Conservation (phyloP, 2,113 vertebrate genomes). For the Channa maculata region DNA sequence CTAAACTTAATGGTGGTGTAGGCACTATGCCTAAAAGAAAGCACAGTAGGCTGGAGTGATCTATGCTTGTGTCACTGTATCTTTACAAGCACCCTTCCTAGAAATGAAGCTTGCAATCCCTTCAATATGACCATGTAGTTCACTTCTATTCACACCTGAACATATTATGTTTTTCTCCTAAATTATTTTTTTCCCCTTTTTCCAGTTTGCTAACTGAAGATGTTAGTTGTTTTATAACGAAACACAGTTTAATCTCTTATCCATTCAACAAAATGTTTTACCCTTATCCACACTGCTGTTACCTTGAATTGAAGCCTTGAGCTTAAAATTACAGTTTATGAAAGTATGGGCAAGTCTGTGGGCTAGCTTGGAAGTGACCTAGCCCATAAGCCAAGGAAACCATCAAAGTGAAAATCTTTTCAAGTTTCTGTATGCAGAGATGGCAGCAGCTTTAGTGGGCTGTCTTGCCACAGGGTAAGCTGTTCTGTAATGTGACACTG, state of each 20-base stretch:
- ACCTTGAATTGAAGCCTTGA: slow-evolving; percentile 49
- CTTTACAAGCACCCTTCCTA: slow-evolving; percentile 44
- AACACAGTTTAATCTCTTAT: slow-evolving; percentile 5
- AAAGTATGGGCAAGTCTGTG: not conserved
- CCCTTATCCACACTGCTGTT: slow-evolving; percentile 42
- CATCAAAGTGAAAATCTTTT: slow-evolving; percentile 52
- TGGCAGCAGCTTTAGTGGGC: slow-evolving; percentile 25
- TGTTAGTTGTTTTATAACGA: slow-evolving; percentile 46
- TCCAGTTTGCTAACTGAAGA: slow-evolving; percentile 41
- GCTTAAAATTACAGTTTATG: slow-evolving; percentile 20
- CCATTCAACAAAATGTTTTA: slow-evolving; percentile 48
- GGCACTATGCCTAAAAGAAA: slow-evolving; percentile 59
- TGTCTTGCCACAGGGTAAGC: slow-evolving; percentile 35
- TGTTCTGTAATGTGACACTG: slow-evolving; percentile 41
- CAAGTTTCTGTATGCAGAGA: not conserved
- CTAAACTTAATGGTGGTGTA: slow-evolving; percentile 47
- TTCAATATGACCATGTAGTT: too few species aligned
- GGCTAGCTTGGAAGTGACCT: slow-evolving; percentile 40
- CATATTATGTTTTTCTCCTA: too few species aligned
- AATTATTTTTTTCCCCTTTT: slow-evolving; percentile 21
- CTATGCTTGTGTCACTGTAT: slow-evolving; percentile 72
- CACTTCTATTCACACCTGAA: too few species aligned
- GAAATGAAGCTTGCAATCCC: slow-evolving; percentile 45
- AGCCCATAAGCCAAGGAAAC: slow-evolving; percentile 35
- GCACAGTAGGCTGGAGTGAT: slow-evolving; percentile 61